A percentile compares a stretch with the other conserved stretches of the same genome.
Evolutionary conservation across 2,113 vertebrate genomes (phyloP).

Genomic region (Platichthys stellatus): DNA sequence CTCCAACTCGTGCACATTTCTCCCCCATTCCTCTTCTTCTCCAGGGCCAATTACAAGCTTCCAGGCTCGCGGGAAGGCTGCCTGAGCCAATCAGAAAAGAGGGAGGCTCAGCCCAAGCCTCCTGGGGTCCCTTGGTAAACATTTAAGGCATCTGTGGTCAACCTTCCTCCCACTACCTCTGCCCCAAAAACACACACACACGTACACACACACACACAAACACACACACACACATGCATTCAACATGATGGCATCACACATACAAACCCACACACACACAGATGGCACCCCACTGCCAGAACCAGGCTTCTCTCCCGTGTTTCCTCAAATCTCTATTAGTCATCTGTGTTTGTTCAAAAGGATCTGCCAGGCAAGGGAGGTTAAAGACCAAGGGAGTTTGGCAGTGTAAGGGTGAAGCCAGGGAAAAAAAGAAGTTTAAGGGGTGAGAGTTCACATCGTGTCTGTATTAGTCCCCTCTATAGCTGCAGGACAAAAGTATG

Average conservation of each 20-base stretch:
- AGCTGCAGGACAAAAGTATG: slow-evolving; percentile 24
- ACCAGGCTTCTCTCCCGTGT: slow-evolving; percentile 48
- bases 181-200: slow-evolving; percentile 35
- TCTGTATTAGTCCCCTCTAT: slow-evolving; percentile 27
- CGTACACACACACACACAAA: slow-evolving; percentile 4
- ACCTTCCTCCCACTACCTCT: slow-evolving; percentile 64
- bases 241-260: background rate
- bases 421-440: slow-evolving; percentile 49
- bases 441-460: slow-evolving; percentile 54
- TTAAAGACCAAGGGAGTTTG: slow-evolving; percentile 15
- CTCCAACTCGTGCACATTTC: slow-evolving; percentile 45
- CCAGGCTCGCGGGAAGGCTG: slow-evolving; percentile 43
- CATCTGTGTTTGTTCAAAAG: slow-evolving; percentile 59
- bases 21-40: slow-evolving; percentile 35
- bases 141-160: slow-evolving; percentile 63
- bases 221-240: slow-evolving; percentile 1
- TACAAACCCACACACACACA: slow-evolving; percentile 11
- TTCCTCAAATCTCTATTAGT: slow-evolving; percentile 54
- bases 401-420: slow-evolving; percentile 36
- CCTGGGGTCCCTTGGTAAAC: slow-evolving; percentile 72
- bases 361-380: slow-evolving; percentile 40
- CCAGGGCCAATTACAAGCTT: slow-evolving; percentile 50
- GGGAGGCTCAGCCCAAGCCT: slow-evolving; percentile 64
- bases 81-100: slow-evolving; percentile 67
- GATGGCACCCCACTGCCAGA: slow-evolving; percentile 35